Percentiles rank a stretch among this genome's conserved stretches.
Evolutionary conservation across 2,797 vertebrate genomes (phyloP).

Genomic region (Lerista edwardsae): DNA sequence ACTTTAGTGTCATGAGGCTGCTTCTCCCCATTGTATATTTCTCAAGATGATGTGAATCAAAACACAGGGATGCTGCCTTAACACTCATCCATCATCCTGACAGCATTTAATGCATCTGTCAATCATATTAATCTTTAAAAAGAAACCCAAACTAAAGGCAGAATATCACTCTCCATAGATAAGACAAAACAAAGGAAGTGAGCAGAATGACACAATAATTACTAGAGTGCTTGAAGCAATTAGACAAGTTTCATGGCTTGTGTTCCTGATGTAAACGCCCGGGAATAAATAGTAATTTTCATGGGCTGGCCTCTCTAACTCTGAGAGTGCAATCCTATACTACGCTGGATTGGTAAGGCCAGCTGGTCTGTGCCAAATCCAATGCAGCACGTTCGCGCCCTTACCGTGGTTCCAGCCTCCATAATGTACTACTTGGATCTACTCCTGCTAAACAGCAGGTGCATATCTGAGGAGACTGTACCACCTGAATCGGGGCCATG

Average conservation of each 20-base stretch:
- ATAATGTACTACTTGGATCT: too few species aligned
- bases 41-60: conserved; percentile 38
- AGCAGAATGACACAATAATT: neutral
- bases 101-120: conserved; percentile 18
- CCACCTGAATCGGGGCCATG: too few species aligned
- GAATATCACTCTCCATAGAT: neutral
- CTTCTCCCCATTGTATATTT: conserved; percentile 13
- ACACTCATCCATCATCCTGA: conserved; percentile 19
- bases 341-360: too few species aligned
- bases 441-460: too few species aligned
- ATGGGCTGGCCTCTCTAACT: too few species aligned
- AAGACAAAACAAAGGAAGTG: conserved; percentile 6
- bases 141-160: conserved; percentile 13
- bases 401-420: too few species aligned
- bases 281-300: neutral
- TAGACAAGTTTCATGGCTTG: neutral
- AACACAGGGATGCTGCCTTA: conserved; percentile 28
- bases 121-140: conserved; percentile 19
- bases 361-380: too few species aligned
- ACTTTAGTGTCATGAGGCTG: neutral
- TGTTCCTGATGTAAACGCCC: neutral
- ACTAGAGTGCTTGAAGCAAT: neutral
- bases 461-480: too few species aligned
- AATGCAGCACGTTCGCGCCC: too few species aligned
- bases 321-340: too few species aligned